Evolutionary conservation across 2,113 vertebrate genomes (phyloP), one percentile per base, ranked within the genome.

Genomic region (Polypterus bichir): DNA sequence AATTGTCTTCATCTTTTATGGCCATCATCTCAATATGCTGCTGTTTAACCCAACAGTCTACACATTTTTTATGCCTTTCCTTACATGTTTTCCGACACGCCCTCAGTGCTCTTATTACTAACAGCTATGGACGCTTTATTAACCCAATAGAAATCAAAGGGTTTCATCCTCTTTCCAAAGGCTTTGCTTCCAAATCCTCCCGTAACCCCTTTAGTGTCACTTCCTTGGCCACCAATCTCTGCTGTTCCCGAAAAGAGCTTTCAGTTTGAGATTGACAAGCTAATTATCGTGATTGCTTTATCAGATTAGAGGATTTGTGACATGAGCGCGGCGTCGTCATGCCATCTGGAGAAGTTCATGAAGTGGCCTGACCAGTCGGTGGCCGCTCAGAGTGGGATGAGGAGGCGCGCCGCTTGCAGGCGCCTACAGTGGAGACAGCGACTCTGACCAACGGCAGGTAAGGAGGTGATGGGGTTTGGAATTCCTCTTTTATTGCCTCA

Each of bases 301-400:
- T 55, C 54, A 11, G 54, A 55, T 55, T 10, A 8, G 54, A 5
- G 54, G 54, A 55, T 55, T 55, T 9, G 44, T 55, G 54, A 55
- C 5, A 55, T 3, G 10, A 55, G 9, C 10, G 5, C 54, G 6
- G 3, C 54, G 10, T 6, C 54, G 6, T 10, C 54, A 55, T 55
- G 54, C 54, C 54, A 55, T 55, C 54, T 55, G 54, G 54, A 55
- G 54, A 55, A 7, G 54, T 7, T 27, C 54, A 9, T 55, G 54
- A 55, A 55, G 54, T n/a, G 54, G 27, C 5, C 5, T 2, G 54
- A 27, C 10, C 5, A 9, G 44, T 5, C 6, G 9, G 10, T 10
- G 9, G 10, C 54, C 54, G 5, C 5, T 55, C 54, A 55, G 54
- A 55, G 5, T 5, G 9, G 54, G 9, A 55, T 5, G 5, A 10